Evolutionary conservation across 2,888 invertebrate species (phyloP).

Genomic region (Anthophora plumipes): DNA sequence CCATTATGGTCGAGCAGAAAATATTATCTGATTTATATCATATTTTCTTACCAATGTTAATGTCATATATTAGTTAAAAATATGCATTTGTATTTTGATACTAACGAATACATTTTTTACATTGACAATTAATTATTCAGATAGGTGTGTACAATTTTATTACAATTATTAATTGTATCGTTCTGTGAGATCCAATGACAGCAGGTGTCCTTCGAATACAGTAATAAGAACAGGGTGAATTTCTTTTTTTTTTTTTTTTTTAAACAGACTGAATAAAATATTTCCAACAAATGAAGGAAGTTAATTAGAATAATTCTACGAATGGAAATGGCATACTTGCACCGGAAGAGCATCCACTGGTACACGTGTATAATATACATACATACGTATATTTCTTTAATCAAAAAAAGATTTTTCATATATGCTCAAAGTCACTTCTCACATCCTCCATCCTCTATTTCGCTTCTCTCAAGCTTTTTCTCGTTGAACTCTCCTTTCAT

Average conservation of each 20-base stretch:
- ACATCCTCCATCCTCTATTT: slow-evolving; percentile 45
- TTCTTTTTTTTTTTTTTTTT: too few species aligned
- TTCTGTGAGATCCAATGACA: not conserved
- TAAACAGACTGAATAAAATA: not conserved
- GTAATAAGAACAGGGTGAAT: not conserved
- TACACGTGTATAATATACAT: too few species aligned
- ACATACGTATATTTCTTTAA: slow-evolving; percentile 19
- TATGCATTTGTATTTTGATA: too few species aligned
- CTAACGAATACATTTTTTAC: too few species aligned
- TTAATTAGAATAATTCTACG: slow-evolving; percentile 26
- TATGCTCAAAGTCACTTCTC: slow-evolving; percentile 53
- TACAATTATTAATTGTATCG: not conserved
- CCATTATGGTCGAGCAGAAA: too few species aligned
- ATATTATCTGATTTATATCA: too few species aligned
- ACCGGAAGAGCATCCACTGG: not conserved
- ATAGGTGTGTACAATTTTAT: not conserved
- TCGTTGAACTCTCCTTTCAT: slow-evolving; percentile 60
- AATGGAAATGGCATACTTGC: not conserved
- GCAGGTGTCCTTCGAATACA: not conserved
- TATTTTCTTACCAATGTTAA: too few species aligned
- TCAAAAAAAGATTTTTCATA: slow-evolving; percentile 44
- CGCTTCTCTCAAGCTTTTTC: slow-evolving; percentile 40
- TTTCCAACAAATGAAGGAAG: not conserved
- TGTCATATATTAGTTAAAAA: too few species aligned
- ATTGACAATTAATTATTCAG: too few species aligned